Percentiles rank a stretch among this genome's conserved stretches.
These are phyloP conservation scores for Tetranychus piercei DNA, from an alignment of 2,888 invertebrate species.

Conservation along the genomic window DNA sequence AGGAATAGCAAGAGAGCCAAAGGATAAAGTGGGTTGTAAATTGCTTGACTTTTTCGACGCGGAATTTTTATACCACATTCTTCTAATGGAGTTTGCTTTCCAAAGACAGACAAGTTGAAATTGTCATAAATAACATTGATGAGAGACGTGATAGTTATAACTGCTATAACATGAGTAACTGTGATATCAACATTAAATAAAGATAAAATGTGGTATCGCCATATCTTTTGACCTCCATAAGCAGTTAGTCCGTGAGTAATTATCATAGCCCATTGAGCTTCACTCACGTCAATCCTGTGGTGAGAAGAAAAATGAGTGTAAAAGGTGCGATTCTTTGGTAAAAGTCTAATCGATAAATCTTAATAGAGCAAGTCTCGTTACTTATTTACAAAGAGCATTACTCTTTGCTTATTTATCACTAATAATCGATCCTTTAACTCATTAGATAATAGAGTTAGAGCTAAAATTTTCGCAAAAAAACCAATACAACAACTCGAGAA, in stretches of 20 bases:
- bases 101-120: constrained; percentile 14
- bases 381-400: no score
- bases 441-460: no score
- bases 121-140: constrained; percentile 14
- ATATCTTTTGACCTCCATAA: constrained; percentile 63
- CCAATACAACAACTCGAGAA: no score
- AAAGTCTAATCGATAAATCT: constrained; percentile 17
- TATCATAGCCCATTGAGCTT: constrained; percentile 88
- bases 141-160: constrained; percentile 20
- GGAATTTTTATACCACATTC: constrained; percentile 16
- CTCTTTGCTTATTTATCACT: no score
- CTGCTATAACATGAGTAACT: constrained; percentile 17
- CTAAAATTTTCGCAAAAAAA: no score
- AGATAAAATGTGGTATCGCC: constrained; percentile 39
- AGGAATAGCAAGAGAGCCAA: not conserved
- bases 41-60: constrained; percentile 9
- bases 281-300: constrained; percentile 66
- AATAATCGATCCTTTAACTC: no score
- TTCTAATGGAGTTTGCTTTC: constrained; percentile 18
- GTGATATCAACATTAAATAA: not conserved
- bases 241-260: constrained; percentile 67
- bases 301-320: not conserved
- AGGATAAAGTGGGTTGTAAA: constrained; percentile 23
- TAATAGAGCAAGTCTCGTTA: no score
- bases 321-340: not conserved